phyloP scores from a whole-genome alignment of 1,140 invertebrate species.

The Zeugodacus cucurbitae region DNA sequence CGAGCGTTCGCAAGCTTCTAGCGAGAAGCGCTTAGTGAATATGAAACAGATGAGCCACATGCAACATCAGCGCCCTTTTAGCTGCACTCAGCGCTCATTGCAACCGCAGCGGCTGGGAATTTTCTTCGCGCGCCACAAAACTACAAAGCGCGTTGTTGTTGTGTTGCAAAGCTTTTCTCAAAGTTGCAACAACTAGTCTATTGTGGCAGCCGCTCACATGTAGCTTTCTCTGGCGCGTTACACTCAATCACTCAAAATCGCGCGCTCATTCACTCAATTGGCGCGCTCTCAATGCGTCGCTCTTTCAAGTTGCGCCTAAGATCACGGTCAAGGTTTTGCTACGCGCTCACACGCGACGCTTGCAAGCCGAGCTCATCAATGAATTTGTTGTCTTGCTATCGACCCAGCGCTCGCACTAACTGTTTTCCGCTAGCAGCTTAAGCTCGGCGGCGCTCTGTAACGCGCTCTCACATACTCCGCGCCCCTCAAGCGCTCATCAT shows the following conservation, averaged over 20 bases:
- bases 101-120: background rate
- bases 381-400: background rate
- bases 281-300: background rate
- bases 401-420: background rate
- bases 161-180: background rate
- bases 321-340: slow-evolving; percentile 15
- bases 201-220: background rate
- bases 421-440: background rate
- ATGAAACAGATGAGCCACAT: background rate
- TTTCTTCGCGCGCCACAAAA: background rate
- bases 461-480: background rate
- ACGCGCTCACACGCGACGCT: background rate
- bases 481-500: background rate
- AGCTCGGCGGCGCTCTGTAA: background rate
- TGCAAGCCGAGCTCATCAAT: slow-evolving; percentile 1
- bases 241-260: background rate
- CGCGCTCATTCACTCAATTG: background rate
- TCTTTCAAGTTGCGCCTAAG: background rate
- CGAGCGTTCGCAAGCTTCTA: background rate
- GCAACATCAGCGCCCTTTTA: background rate
- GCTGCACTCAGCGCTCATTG: background rate
- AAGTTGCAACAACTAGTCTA: background rate
- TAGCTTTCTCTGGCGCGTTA: background rate
- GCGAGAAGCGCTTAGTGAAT: background rate
- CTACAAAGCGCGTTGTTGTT: background rate